Conservation (phyloP, 2,888 invertebrate species). For the Sarcophaga carnaria region DNA sequence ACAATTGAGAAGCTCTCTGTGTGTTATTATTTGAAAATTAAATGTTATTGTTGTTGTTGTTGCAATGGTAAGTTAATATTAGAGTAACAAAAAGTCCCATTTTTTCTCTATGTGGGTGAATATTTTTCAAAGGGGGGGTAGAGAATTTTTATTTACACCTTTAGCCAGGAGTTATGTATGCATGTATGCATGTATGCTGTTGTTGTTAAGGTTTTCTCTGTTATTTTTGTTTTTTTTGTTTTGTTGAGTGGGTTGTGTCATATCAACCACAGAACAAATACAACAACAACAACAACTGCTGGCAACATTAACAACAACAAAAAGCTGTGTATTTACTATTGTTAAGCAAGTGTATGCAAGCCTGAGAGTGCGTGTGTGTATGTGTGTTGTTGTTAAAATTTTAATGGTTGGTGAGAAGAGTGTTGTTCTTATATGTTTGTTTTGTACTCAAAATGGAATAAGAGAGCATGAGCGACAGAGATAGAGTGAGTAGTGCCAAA, state of each 20-base stretch:
- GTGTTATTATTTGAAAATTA: not conserved
- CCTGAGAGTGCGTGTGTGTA: not conserved
- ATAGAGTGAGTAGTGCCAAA: conserved; percentile 45
- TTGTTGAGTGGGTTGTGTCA: conserved; percentile 65
- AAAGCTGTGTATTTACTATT: not conserved
- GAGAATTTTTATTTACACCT: not conserved
- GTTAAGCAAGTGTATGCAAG: conserved; percentile 4
- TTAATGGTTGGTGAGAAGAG: not conserved
- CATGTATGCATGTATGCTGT: not conserved
- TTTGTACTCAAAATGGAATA: not conserved
- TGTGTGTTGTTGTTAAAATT: not conserved
- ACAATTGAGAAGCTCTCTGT: conserved; percentile 32
- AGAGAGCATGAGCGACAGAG: conserved; percentile 29
- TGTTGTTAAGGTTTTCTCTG: conserved; percentile 5
- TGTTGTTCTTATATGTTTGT: not conserved
- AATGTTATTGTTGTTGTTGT: not conserved
- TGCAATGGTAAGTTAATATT: conserved; percentile 10
- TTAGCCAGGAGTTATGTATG: not conserved
- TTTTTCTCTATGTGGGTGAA: too few species aligned
- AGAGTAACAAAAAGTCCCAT: not conserved
- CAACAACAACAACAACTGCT: not conserved
- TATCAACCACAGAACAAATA: conserved; percentile 53
- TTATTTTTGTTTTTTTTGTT: not conserved
- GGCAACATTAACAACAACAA: not conserved
- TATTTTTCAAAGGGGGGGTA: not conserved